Base-by-base conservation (phyloP, 1,140 invertebrate genomes). In the Oppia nitens region DNA sequence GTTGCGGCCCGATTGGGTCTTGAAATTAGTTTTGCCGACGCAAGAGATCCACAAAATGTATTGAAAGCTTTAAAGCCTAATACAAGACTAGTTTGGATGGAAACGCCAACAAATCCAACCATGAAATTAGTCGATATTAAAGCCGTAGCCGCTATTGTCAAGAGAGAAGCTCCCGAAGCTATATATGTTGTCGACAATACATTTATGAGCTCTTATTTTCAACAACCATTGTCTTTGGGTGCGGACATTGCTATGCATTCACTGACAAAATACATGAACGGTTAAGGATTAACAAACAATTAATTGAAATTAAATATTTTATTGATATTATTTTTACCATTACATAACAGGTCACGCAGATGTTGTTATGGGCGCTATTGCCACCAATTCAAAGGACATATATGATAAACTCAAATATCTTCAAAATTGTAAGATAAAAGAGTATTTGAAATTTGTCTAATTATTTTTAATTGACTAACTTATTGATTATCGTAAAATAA, bases 191-290 rank as follows among this genome's bases (percentile, higher is more conserved):
- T 98, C 1, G 96, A 99, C 68, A 98, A 98, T 70, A 99, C 94
- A 3, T 98, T 99, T 70, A 77, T 95, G 56, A 91, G 91, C 4
- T 78, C 90, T n/a, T 96, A 94, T 69, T 86, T 93, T 60, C 92
- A 87, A 82, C 77, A 81, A 62, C 95, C 95, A 2, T 71, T 98
- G 26, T 78, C 82, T 21, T 74, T 95, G 26, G 95, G 95, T 11
- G 93, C 87, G 2, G 93, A 98, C 73, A 77, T 97, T 51, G 82
- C 85, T 1, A 73, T 90, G 63, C 94, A 98, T 74, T 98, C 94
- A 0, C 65, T 95, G 26, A 96, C 93, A 0, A 99, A 98, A 72
- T 98, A 97, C 68, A 92, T 98, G 81, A 98, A 98, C 73, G 95
- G 74, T 72, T 64, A 64, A 66, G 47, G 52, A 47, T 45, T 24